phyloP scores from a whole-genome alignment of 1,140 invertebrate species.

The Orchesella cincta region DNA sequence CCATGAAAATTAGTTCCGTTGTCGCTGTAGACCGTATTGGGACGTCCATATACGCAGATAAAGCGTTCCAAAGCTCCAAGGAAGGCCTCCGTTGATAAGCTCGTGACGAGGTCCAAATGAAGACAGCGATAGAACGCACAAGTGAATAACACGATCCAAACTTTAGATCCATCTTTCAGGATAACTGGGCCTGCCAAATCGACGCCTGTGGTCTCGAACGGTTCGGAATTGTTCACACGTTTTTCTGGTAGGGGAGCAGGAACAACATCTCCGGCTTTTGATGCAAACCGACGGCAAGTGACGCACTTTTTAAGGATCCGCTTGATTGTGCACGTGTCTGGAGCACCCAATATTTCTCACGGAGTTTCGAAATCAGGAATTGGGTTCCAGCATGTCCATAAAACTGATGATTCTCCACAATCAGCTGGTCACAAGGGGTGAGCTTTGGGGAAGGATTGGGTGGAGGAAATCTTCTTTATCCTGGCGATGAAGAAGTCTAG shows the following conservation, averaged over 20 bases:
- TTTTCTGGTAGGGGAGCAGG: conserved; percentile 47
- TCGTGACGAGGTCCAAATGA: background rate
- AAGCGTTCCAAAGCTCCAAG: background rate
- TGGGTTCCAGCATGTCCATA: background rate
- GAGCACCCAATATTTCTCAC: conserved; percentile 17
- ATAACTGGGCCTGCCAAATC: conserved; percentile 53
- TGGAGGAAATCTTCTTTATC: background rate
- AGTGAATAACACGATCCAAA: conserved; percentile 56
- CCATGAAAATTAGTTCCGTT: conserved; percentile 6
- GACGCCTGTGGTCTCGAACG: conserved; percentile 53
- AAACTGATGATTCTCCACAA: background rate
- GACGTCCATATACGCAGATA: background rate
- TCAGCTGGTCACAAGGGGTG: background rate
- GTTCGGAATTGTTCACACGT: conserved; percentile 48
- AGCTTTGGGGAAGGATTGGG: background rate
- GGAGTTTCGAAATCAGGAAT: background rate
- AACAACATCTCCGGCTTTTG: background rate
- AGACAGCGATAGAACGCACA: conserved; percentile 51
- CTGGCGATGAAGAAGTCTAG: background rate
- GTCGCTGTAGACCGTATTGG: background rate
- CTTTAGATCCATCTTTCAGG: conserved; percentile 51
- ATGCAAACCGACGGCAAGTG: background rate
- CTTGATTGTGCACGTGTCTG: background rate
- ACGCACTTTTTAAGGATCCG: background rate
- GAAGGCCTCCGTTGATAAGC: too few species aligned